Evolutionary conservation across 2,888 invertebrate species (phyloP).

Genomic region (Leucophenga montana): DNA sequence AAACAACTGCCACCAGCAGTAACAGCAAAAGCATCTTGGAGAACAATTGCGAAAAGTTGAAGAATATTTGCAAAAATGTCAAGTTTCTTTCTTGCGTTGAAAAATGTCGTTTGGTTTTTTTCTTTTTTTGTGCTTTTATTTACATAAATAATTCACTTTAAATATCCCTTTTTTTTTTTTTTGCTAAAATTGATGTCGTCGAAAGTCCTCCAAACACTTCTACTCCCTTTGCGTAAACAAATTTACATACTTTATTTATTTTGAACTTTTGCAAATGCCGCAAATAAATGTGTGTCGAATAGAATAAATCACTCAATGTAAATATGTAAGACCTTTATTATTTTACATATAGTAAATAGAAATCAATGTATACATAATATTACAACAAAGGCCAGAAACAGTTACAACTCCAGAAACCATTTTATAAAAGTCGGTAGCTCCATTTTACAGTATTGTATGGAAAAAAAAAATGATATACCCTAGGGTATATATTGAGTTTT

Average conservation of each 20-base stretch:
- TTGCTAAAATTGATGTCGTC: neutral
- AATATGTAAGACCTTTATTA: no score
- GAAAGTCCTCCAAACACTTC: neutral
- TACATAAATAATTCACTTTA: conserved; percentile 65
- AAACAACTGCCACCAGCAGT: no score
- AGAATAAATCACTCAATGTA: no score
- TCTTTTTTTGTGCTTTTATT: conserved; percentile 45
- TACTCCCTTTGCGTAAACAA: conserved; percentile 9
- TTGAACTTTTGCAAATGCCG: conserved; percentile 2
- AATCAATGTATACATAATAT: no score
- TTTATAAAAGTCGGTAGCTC: no score
- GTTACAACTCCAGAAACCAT: no score
- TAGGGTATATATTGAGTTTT: no score
- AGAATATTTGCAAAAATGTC: conserved; percentile 18
- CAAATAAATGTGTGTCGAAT: no score
- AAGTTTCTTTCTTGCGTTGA: conserved; percentile 48
- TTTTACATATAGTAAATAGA: no score
- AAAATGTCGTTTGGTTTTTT: conserved; percentile 43
- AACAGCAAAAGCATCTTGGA: conserved; percentile 37
- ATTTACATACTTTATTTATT: conserved; percentile 22
- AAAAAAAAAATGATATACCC: no score
- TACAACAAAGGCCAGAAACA: no score
- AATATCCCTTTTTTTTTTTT: conserved; percentile 41
- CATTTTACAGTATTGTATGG: no score
- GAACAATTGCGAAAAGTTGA: conserved; percentile 38